Base-by-base conservation (phyloP, 2,797 vertebrate species). In the Lithobates pipiens region DNA sequence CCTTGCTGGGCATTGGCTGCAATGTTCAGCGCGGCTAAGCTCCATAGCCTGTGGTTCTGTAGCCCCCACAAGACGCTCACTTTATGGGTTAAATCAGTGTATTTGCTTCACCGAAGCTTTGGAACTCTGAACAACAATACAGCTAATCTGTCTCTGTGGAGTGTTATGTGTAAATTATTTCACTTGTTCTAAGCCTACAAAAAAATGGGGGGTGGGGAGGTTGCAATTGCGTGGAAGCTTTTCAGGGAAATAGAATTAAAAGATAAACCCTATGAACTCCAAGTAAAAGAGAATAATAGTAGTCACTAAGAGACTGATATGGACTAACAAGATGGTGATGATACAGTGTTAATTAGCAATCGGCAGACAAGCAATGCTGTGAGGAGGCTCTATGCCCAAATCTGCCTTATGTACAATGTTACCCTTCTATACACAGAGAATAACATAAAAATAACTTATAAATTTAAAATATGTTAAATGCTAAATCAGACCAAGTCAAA, bases 91-190 rank as follows among this genome's bases (percentile, higher is more conserved):
- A 87, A 87, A 73, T 79, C 61, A 75, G 61, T 79, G 67, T 86
- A 83, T 87, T 87, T 83, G 81, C 86, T 87, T 83, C 83, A 69
- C 70, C 76, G 54, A 57, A 87, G 85, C 76, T 34, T 79, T 71
- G 71, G 39, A 79, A 79, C 86, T 83, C 81, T 76, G 81, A 84
- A 84, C 81, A 87, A 87, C 85, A 87, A 87, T 87, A 78, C 78
- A 84, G 81, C 86, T 87, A 87, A 87, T 87, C 81, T 83, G 86
- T 84, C 81, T 87, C 86, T 68, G 81, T 75, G 76, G 86, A 83
- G 86, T 83, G 86, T 87, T 87, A 80, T 34, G 86, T 87, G 81
- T 80, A 87, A 87, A 87, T 87, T 87, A 87, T 80, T 87, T 87
- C 71, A 87, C 86, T 87, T 87, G 86, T 87, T 87, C 86, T 87